Evolutionary conservation across 2,888 invertebrate species (phyloP), one percentile per base, ranked within the genome.

Genomic region (Lasioglossum figueresi): DNA sequence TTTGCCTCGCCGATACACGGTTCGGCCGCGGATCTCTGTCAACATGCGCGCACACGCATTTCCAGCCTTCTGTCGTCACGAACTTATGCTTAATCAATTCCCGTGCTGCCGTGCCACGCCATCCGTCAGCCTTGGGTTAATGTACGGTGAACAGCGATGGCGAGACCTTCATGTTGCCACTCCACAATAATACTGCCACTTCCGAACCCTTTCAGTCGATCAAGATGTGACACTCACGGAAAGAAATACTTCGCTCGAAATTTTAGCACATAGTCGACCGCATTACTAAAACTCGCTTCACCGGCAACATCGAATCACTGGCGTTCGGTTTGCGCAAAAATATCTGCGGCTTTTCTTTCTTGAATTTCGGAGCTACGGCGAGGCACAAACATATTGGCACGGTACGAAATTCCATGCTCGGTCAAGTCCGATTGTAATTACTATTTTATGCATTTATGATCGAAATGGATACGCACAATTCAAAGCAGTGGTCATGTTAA

Each of bases 11-110:
- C 84, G 88, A 88, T 87, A 86, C 82, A 82, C 78, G 45, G 59
- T 40, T 52, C 72, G 52, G 63, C 45, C 71, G 76, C 79, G 72
- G 74, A 80, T 80, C 75, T 37, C 83, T 79, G 86, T 89, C 90
- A 73, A 79, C 84, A 80, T 27, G 79, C 76, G 63, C 63, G 70
- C 56, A 76, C 87, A 89, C 88, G 89, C 89, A 79, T 86, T 88
- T 84, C 87, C 82, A 80, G 83, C 87, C 86, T 80, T 81, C 82
- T 81, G 88, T 88, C 80, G 83, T 86, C 87, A 76, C 87, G 81
- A 83, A 86, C 79, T 83, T 78, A 84, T 80, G 79, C 83, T 71
- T 80, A 83, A 87, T 90, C 87, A 82, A 84, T 84, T 88, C 78
- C 84, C 81, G 73, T 68, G 63, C 85, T 82, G 76, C 70, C 79